Conservation (phyloP, 2,797 vertebrate genomes). For the Neosilurus mollespiculum region DNA sequence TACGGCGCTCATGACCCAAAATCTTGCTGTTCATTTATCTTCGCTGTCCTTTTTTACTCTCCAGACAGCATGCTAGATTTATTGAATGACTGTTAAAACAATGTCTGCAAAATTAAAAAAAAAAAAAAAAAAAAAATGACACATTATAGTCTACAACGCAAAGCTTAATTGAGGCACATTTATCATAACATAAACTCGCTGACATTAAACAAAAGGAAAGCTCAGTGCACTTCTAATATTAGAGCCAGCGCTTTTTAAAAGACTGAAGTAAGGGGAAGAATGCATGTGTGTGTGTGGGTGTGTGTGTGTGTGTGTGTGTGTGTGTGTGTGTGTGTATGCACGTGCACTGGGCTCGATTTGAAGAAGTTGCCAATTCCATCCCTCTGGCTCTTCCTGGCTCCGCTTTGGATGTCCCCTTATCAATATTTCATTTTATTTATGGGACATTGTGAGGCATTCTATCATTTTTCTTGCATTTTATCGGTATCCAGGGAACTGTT, state of each 20-base stretch:
- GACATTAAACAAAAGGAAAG: slow-evolving; percentile 30
- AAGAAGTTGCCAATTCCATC: background rate
- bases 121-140: slow-evolving; percentile 23
- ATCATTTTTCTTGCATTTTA: background rate
- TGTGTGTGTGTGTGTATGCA: background rate
- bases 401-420: background rate
- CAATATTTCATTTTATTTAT: background rate
- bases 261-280: slow-evolving; percentile 10
- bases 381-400: background rate
- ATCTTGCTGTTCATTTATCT: slow-evolving; percentile 38
- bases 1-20: slow-evolving; percentile 15
- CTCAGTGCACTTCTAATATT: slow-evolving; percentile 33
- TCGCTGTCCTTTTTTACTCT: background rate
- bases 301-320: background rate
- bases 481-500: background rate
- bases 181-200: slow-evolving; percentile 34
- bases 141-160: slow-evolving; percentile 34
- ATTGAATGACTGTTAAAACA: slow-evolving; percentile 41
- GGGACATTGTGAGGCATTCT: background rate
- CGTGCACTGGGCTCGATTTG: background rate
- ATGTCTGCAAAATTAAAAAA: slow-evolving; percentile 20
- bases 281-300: background rate
- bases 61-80: slow-evolving; percentile 15
- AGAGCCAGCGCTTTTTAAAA: slow-evolving; percentile 12
- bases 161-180: slow-evolving; percentile 42